Conservation (phyloP, 2,888 invertebrate species). For the Macaria notata region DNA sequence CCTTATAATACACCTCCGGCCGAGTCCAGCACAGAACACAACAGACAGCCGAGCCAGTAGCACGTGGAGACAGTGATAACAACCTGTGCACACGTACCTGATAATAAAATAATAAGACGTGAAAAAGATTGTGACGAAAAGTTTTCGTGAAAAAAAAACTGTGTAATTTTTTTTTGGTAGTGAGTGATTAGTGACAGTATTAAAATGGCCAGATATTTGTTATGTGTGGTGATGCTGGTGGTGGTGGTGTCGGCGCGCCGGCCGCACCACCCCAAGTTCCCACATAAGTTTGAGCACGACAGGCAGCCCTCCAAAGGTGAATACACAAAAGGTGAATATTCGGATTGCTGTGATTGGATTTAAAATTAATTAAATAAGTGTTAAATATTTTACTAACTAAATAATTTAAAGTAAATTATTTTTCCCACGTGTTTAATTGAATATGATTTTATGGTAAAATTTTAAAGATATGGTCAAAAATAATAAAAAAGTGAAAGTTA, state of each 20-base stretch:
- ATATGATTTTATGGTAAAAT: constrained; percentile 24
- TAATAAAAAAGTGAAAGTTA: constrained; percentile 9
- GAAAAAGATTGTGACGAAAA: constrained; percentile 3
- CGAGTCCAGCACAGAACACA: constrained; percentile 55
- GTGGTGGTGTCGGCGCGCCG: constrained; percentile 49
- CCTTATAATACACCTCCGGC: constrained; percentile 61
- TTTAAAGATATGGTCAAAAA: background rate
- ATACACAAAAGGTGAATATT: constrained; percentile 51
- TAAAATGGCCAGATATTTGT: constrained; percentile 60
- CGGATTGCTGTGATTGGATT: too few species aligned
- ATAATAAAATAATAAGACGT: constrained; percentile 11
- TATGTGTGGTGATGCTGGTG: constrained; percentile 59
- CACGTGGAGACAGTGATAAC: constrained; percentile 49
- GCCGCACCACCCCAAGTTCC: constrained; percentile 67
- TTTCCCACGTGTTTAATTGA: constrained; percentile 18
- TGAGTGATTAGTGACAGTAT: constrained; percentile 19
- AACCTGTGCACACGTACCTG: constrained; percentile 33
- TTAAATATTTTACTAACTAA: too few species aligned
- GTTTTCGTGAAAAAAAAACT: constrained; percentile 3
- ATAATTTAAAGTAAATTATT: too few species aligned
- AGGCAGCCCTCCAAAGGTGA: constrained; percentile 43
- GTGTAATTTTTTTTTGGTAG: background rate
- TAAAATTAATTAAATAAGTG: too few species aligned
- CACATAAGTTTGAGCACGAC: constrained; percentile 39
- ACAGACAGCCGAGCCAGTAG: constrained; percentile 56